These are phyloP conservation scores for Rugalucina vietnamica DNA, from an alignment of 2,888 invertebrate species.

Conservation along the genomic window DNA sequence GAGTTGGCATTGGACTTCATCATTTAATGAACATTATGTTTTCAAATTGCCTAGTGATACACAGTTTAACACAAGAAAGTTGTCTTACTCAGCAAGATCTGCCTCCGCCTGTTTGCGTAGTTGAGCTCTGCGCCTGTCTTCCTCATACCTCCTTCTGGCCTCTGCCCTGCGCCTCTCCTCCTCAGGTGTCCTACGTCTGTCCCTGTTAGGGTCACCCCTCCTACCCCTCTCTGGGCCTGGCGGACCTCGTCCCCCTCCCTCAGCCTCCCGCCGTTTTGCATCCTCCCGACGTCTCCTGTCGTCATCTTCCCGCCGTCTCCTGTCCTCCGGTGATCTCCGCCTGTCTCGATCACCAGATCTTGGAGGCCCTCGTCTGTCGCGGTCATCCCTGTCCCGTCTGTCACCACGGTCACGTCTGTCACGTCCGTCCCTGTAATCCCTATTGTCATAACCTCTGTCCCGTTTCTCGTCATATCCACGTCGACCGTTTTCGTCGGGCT, in stretches of 20 bases:
- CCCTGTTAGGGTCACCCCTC: constrained; percentile 31
- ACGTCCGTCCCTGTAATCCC: constrained; percentile 27
- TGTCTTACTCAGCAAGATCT: constrained; percentile 14
- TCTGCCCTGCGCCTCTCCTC: constrained; percentile 40
- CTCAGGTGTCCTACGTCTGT: constrained; percentile 18
- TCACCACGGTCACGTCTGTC: constrained; percentile 44
- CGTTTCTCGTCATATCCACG: constrained; percentile 39
- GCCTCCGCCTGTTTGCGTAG: constrained; percentile 61
- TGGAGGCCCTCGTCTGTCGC: constrained; percentile 9
- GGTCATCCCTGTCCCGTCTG: constrained; percentile 24
- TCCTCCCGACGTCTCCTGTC: constrained; percentile 36
- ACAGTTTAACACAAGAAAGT: too few species aligned
- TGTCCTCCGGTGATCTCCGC: constrained; percentile 40
- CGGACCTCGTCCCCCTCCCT: not conserved
- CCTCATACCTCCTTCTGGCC: constrained; percentile 57
- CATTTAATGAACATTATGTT: too few species aligned
- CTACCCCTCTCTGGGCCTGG: constrained; percentile 12
- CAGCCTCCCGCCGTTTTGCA: constrained; percentile 10
- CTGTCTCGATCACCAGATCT: constrained; percentile 19
- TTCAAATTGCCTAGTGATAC: too few species aligned
- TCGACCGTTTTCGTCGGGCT: constrained; percentile 42
- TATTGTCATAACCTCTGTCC: constrained; percentile 38
- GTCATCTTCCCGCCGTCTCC: constrained; percentile 50
- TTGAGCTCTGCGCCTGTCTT: constrained; percentile 50
- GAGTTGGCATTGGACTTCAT: too few species aligned